Base-by-base conservation (phyloP, 2,888 invertebrate species). In the Mythimna albipuncta region DNA sequence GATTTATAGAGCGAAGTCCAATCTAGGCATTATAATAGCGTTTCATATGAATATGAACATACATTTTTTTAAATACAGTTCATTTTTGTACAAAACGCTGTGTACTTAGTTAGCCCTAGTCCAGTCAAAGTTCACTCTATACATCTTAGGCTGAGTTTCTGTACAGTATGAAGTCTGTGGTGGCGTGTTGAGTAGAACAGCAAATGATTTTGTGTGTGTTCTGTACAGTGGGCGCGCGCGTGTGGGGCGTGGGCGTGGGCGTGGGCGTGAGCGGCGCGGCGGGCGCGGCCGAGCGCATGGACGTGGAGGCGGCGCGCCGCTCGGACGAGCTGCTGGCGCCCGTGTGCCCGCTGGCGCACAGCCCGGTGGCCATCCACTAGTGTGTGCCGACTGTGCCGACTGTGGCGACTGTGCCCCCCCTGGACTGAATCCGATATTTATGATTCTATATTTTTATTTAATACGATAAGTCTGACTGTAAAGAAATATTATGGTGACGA, bases 291-390 rank as follows among this genome's bases (percentile, higher is more conserved):
- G 98, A 98, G 98, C 98, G 98, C 89, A 98, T 98, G 96, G 96
- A 95, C 79, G 96, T 95, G 84, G 96, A 95, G 89, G 91, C 88
- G 74, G 93, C 91, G 83, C 92, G 94, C 63, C 94, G 95, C 87
- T 93, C 93, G 80, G 96, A 95, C 86, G 96, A 96, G 86, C 98
- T 99, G 98, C 98, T 98, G 90, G 98, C 89, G 89, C 98, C 94
- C 83, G 98, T 98, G 88, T 98, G 98, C 86, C 87, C 90, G 85
- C 98, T 98, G 92, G 98, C 98, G 95, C 98, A 99, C 97, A 98
- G 98, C 97, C 98, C 99, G 89, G 99, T 99, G 91, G 98, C 98
- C 94, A 99, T 99, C 94, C 99, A 99, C 94, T 96, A 95, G 94
- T 67, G 50, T 0, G 54, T 21, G 26, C 19, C 64, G 35, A 2